These are phyloP conservation scores for Tiliacea aurago DNA, from an alignment of 2,888 invertebrate genomes.

Conservation along the genomic window DNA sequence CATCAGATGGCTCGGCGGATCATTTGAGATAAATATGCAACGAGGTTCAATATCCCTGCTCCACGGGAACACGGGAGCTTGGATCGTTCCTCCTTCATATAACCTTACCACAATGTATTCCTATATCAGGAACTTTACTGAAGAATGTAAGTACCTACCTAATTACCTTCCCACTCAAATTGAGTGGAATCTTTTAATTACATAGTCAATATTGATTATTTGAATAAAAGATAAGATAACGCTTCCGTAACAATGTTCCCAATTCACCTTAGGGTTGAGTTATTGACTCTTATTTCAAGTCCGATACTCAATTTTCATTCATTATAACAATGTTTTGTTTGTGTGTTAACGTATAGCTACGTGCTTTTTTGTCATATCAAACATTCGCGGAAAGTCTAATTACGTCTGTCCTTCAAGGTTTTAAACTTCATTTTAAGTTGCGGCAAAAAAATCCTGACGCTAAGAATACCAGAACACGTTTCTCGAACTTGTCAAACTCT, in stretches of 20 bases:
- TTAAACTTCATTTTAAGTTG: constrained; percentile 16
- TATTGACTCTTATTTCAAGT: neutral
- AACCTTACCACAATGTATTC: constrained; percentile 87
- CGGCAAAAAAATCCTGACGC: constrained; percentile 4
- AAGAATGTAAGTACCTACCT: constrained; percentile 80
- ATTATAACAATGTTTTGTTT: constrained; percentile 9
- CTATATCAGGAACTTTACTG: constrained; percentile 81
- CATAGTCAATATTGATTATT: neutral
- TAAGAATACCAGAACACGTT: neutral
- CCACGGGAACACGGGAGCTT: constrained; percentile 91
- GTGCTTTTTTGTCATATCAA: constrained; percentile 22
- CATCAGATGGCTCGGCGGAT: constrained; percentile 90
- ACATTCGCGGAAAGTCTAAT: constrained; percentile 44
- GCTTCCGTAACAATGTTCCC: neutral
- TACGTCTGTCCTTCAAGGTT: constrained; percentile 19
- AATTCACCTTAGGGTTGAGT: neutral
- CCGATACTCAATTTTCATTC: neutral
- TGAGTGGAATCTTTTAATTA: neutral
- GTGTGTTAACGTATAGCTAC: constrained; percentile 5
- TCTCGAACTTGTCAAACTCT: neutral
- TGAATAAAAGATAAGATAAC: constrained; percentile 13
- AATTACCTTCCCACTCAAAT: neutral
- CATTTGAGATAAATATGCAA: constrained; percentile 90
- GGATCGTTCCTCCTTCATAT: constrained; percentile 90
- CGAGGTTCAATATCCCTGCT: constrained; percentile 91